These are phyloP conservation scores for Stenodera caucasica DNA, from an alignment of 2,888 invertebrate genomes.

Conservation along the genomic window DNA sequence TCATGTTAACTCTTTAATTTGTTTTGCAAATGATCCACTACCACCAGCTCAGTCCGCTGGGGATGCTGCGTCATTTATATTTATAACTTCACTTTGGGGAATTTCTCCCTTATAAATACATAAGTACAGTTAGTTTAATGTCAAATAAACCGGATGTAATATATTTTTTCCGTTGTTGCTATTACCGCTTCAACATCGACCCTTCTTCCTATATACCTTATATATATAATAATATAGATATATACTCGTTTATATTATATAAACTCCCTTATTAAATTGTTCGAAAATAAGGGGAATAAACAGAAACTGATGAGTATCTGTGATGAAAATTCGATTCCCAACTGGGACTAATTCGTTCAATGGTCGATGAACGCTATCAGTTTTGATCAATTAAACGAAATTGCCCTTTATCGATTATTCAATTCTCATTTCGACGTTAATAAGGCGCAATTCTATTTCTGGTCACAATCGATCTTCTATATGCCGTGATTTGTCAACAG, in stretches of 20 bases:
- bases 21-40: conserved; percentile 52
- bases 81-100: conserved; percentile 32
- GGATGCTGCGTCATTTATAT: conserved; percentile 37
- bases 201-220: conserved; percentile 20
- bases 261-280: background rate
- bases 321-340: background rate
- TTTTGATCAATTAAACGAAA: background rate
- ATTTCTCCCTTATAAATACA: conserved; percentile 34
- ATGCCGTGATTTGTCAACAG: background rate
- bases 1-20: conserved; percentile 54
- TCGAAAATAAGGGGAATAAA: background rate
- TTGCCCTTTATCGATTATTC: background rate
- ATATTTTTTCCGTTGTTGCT: background rate
- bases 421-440: background rate
- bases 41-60: conserved; percentile 30
- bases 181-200: too few species aligned
- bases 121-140: conserved; percentile 37
- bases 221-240: too few species aligned
- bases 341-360: background rate
- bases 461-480: background rate
- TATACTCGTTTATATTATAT: too few species aligned
- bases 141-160: conserved; percentile 31
- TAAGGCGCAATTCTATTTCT: background rate
- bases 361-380: background rate
- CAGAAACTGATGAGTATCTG: background rate